Evolutionary conservation across 2,888 invertebrate species (phyloP).

Genomic region (Ariolimax columbianus): DNA sequence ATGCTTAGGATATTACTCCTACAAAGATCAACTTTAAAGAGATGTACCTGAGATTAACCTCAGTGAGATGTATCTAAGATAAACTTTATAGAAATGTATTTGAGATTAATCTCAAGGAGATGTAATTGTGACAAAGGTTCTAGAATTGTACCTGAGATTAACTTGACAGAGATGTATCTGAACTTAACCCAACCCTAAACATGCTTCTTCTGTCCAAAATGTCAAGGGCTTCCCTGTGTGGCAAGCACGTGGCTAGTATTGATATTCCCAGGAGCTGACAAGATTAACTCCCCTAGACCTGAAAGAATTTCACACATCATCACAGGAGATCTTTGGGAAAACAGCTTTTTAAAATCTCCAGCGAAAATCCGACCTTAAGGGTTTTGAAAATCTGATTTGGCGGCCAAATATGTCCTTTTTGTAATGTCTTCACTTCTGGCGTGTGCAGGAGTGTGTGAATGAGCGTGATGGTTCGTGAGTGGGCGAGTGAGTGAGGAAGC

Average conservation of each 20-base stretch:
- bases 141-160: too few relatives aligned
- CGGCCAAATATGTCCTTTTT: not conserved
- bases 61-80: too few relatives aligned
- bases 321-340: conserved; percentile 10
- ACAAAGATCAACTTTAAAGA: too few relatives aligned
- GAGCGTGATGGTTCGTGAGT: not conserved
- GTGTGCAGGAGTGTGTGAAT: not conserved
- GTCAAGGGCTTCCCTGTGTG: not conserved
- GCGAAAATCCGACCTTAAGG: conserved; percentile 2
- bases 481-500: not conserved
- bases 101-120: too few relatives aligned
- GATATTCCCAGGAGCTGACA: not conserved
- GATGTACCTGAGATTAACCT: too few relatives aligned
- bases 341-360: not conserved
- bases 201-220: not conserved
- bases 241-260: not conserved
- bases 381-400: conserved; percentile 15
- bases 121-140: too few relatives aligned
- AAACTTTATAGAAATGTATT: too few relatives aligned
- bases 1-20: too few relatives aligned
- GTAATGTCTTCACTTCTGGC: not conserved
- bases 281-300: not conserved
- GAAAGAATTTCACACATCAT: not conserved
- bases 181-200: too few relatives aligned
- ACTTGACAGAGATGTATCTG: too few relatives aligned